Base-by-base conservation (phyloP, 2,113 vertebrate genomes). In the Etia nguti region DNA sequence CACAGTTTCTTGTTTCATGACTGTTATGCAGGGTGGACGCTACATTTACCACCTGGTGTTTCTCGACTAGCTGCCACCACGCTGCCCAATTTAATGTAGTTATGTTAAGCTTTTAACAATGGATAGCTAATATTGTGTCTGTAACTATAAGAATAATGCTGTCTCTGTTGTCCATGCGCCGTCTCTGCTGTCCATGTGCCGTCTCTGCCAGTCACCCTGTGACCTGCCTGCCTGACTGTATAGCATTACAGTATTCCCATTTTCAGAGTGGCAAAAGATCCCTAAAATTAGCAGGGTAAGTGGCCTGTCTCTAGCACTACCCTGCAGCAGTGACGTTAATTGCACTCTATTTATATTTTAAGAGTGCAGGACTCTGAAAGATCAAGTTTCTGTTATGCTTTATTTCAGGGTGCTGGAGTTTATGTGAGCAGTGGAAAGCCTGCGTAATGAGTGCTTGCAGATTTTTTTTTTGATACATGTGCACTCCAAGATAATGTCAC, bases 271-370 rank as follows among this genome's bases (percentile, higher is more conserved):
- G 92, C 82, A 87, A 94, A 94, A 95, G 90, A 89, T 55, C 86
- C 94, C 95, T 95, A 95, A 96, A 96, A 94, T 95, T 96, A 96
- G 95, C 91, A 89, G 79, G 87, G 88, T 85, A 92, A 91, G 84
- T 75, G 85, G 88, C 90, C 87, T 50, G 95, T 93, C 92, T 95
- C 95, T 88, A 88, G 52, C 87, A 9, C 93, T 92, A 87, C 92
- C 93, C 88, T 10, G 92, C 86, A 93, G 94, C 92, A 88, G 92
- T 95, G 94, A 95, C 94, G 91, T 93, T 96, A 91, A 95, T 90
- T 94, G 81, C 92, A 55, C 79, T 83, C 94, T 96, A 96, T 96
- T 96, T 96, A 93, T 96, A 96, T 86, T 84, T 87, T 60, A 89
- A 88, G 90, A 90, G 91, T 80, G 73, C 87, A 55, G 85, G 90